Conservation (phyloP, 2,113 vertebrate genomes). For the Thomomys bottae region DNA sequence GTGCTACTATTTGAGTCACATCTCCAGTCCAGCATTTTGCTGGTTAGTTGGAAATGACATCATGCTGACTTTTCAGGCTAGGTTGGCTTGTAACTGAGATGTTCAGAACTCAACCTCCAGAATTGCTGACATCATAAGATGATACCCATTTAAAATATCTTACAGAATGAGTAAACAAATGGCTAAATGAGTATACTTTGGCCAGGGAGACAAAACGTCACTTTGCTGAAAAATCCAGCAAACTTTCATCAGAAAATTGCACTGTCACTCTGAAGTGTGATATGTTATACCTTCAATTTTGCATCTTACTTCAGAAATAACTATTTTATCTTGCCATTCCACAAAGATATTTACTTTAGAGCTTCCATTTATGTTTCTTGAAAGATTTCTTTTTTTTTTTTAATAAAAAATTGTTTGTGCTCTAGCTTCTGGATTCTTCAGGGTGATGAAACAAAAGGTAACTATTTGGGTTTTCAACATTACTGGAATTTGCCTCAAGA, state of each 20-base stretch:
- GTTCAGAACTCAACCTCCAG: too few species aligned
- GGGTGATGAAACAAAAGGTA: conserved; percentile 12
- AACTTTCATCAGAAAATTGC: conserved; percentile 53
- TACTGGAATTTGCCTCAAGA: conserved; percentile 27
- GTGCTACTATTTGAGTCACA: too few species aligned
- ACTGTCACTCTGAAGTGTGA: conserved; percentile 49
- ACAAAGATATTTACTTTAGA: conserved; percentile 25
- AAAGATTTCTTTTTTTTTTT: conserved; percentile 14
- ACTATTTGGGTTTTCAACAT: conserved; percentile 23
- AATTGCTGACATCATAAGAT: not conserved
- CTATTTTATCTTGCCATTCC: conserved; percentile 38
- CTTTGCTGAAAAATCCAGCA: conserved; percentile 35
- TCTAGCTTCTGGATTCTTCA: not conserved
- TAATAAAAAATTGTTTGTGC: not conserved
- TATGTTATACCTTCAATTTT: not conserved
- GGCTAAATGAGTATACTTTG: conserved; percentile 43
- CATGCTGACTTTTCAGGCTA: too few species aligned
- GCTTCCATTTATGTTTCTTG: conserved; percentile 26
- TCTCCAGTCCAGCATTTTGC: too few species aligned
- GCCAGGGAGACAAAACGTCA: conserved; percentile 16
- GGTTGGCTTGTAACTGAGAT: too few species aligned
- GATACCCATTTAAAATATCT: conserved; percentile 47
- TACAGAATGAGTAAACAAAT: not conserved
- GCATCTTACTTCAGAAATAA: conserved; percentile 3
- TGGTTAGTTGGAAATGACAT: too few species aligned